Base-by-base conservation (phyloP, 2,113 vertebrate species). In the Platycercus adscitus region DNA sequence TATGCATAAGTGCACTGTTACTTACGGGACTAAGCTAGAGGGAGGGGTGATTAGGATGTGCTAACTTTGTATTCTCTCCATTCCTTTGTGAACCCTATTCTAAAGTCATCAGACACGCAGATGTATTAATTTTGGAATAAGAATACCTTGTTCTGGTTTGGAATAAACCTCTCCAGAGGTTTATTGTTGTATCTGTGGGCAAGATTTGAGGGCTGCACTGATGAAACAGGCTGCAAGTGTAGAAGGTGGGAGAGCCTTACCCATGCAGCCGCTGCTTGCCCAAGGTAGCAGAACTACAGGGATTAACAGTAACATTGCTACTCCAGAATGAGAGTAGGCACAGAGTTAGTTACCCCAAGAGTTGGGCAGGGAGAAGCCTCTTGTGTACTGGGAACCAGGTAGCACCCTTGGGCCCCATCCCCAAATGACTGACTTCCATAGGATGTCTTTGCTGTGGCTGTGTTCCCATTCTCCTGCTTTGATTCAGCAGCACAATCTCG, bases 261-360 rank as follows among this genome's bases (percentile, higher is more conserved):
- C 23, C 0, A 1, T 53, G 46, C 52, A 63, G 35, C 8, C 12
- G 4, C 56, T 68, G 53, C 43, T 75, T 75, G 37, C 39, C 31
- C 43, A 55, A 66, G 23, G 2, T 13, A 10, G 28, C n/a, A 26
- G 80, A 66, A 14, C n/a, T 41, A 24, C 1, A 3, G 7, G 4
- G 31, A n/a, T 23, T 8, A 6, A 2, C 4, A 17, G 55, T 44
- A 2, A 0, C 20, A 37, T 7, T 66, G 43, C 41, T 86, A 1
- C 50, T 88, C 43, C 17, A 3, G 8, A 33, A 47, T 84, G 61
- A 68, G 21, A 12, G 53, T 43, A 17, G 44, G 68, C 58, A 47
- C 10, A 15, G 24, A 60, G 4, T 14, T 86, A 55, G 4, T 14
- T 86, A 39, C 24, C n/a, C 71, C 49, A 75, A 21, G 77, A 56